Conservation (phyloP, 1,140 invertebrate genomes). For the Octopus sinensis region DNA sequence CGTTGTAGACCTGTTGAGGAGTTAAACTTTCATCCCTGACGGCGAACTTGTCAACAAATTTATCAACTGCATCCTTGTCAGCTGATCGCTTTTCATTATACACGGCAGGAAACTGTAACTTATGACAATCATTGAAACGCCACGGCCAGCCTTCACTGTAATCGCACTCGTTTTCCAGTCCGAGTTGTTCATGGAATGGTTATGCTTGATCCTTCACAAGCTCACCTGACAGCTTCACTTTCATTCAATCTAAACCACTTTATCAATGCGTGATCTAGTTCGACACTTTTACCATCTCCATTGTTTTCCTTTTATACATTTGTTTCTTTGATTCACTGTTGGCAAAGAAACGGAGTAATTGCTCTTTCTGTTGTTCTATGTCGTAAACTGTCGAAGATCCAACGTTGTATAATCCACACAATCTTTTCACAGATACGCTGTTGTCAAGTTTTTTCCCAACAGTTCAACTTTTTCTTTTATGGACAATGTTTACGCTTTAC, state of each 20-base stretch:
- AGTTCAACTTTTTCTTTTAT: background rate
- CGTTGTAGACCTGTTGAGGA: background rate
- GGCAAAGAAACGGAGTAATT: constrained; percentile 4
- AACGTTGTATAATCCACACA: background rate
- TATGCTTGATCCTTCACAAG: background rate
- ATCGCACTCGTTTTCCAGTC: constrained; percentile 4
- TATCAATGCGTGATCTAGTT: background rate
- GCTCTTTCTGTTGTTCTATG: background rate
- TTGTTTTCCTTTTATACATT: background rate
- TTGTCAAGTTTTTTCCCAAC: background rate
- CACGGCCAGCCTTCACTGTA: background rate
- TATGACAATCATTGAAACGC: background rate
- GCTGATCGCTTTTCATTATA: background rate
- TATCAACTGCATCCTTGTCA: background rate
- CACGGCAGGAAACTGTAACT: background rate
- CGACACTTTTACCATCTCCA: background rate
- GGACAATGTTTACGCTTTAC: constrained; percentile 7
- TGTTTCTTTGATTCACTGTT: constrained; percentile 1
- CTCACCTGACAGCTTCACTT: background rate
- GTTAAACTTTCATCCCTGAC: background rate
- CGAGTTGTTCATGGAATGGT: background rate
- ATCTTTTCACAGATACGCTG: background rate
- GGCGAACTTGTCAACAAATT: background rate
- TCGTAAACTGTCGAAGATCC: constrained; percentile 7
- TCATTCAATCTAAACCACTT: background rate